Evolutionary conservation across 1,140 invertebrate species (phyloP).

Genomic region (Pentalonia nigronervosa): DNA sequence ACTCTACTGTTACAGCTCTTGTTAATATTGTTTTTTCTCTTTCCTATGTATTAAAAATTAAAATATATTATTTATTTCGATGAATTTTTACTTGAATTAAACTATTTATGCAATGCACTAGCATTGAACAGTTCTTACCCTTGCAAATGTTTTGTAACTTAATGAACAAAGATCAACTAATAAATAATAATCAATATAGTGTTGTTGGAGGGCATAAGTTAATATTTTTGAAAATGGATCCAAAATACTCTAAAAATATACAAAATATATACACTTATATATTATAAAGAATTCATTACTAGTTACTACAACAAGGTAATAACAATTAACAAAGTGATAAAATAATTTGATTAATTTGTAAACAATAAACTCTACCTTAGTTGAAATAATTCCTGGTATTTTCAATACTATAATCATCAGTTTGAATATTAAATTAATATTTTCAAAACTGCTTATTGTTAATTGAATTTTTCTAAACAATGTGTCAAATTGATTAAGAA

Average conservation of each 20-base stretch:
- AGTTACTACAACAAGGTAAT: not conserved
- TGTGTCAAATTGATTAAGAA: conserved; percentile 84
- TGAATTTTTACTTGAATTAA: conserved; percentile 23
- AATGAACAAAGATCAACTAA: conserved; percentile 89
- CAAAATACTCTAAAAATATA: conserved; percentile 73
- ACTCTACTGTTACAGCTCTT: conserved; percentile 88
- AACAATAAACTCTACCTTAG: conserved; percentile 71
- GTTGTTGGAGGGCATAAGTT: conserved; percentile 88
- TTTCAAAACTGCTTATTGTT: conserved; percentile 75
- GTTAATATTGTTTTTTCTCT: conserved; percentile 92
- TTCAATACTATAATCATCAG: conserved; percentile 87
- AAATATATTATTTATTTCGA: not conserved
- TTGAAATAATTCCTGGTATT: conserved; percentile 80
- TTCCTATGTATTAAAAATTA: conserved; percentile 70
- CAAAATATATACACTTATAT: not conserved
- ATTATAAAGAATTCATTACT: not conserved
- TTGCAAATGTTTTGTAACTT: conserved; percentile 85
- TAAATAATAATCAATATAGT: conserved; percentile 81
- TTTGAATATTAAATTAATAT: conserved; percentile 79
- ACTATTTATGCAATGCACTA: conserved; percentile 42
- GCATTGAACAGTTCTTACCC: conserved; percentile 65
- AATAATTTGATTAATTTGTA: not conserved
- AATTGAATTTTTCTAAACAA: conserved; percentile 84
- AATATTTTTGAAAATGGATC: conserved; percentile 97
- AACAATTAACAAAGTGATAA: not conserved